Evolutionary conservation across 2,113 vertebrate genomes (phyloP), one percentile per base, ranked within the genome.

Genomic region (Nymphicus hollandicus): DNA sequence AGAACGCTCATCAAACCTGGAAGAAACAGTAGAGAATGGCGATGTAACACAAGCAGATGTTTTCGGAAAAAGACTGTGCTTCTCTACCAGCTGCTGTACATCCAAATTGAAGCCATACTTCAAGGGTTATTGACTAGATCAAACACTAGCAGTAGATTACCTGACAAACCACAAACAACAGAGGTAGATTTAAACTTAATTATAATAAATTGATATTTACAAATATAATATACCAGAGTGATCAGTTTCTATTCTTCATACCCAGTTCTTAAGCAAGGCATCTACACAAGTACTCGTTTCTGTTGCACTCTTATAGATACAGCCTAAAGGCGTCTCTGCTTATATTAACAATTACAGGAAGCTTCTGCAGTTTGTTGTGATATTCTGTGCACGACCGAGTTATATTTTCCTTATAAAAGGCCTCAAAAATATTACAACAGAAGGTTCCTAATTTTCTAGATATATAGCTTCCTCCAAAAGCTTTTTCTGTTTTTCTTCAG

Each of bases 321-420:
- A 72, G 17, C 4, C 13, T 52, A 18, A 86, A 71, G 37, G 23
- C 0, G 1, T 1, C 8, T 81, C 27, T 73, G 52, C 7, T 89
- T 73, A 39, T 37, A 13, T 6, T 79, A 15, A 43, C 29, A 35
- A n/a, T 58, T 68, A 64, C 13, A 58, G n/a, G 22, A 78, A 73
- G 13, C 6, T 95, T 69, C 25, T 52, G 25, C 17, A 73, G 29
- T 53, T 31, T 69, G 4, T 58, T 79, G 19, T 1, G 3, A 17
- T 6, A 47, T 82, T 58, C 20, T 76, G 5, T 49, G 27, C 0
- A 1, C 52, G 53, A 52, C 19, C 0, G 1, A 33, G 18, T 63
- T 73, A 63, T 6, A 8, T 43, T 82, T 69, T 68, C 25, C 13
- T 46, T 46, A 41, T 46, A 73, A 63, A 78, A 81, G 58, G 10